Evolutionary conservation across 2,888 invertebrate species (phyloP).

Genomic region (Chromoteleia sp.): DNA sequence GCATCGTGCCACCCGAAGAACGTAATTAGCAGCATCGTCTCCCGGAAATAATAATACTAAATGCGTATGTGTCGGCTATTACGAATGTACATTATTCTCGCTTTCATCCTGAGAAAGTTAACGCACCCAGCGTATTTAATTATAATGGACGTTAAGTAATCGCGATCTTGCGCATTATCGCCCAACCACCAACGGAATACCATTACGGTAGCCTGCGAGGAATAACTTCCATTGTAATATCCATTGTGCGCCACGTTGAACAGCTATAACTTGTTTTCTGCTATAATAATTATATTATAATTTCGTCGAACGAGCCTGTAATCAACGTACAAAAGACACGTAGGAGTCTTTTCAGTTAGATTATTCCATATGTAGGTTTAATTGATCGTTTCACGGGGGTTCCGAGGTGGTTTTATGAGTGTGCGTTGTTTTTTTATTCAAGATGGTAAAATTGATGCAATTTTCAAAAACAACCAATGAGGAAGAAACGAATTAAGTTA

Average conservation of each 20-base stretch:
- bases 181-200: conserved; percentile 64
- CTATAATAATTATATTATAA: conserved; percentile 66
- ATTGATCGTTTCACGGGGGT: conserved; percentile 31
- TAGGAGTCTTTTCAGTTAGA: conserved; percentile 32
- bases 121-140: conserved; percentile 82
- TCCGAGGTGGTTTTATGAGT: neutral
- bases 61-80: conserved; percentile 73
- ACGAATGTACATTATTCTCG: conserved; percentile 79
- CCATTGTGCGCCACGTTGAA: conserved; percentile 51
- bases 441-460: neutral
- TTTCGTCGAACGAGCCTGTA: conserved; percentile 51
- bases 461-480: too few relatives aligned
- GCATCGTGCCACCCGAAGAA: conserved; percentile 68
- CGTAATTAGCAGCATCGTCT: conserved; percentile 72
- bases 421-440: neutral
- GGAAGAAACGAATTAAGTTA: too few relatives aligned
- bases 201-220: conserved; percentile 57
- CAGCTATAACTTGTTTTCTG: conserved; percentile 56
- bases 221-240: conserved; percentile 58
- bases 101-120: conserved; percentile 84
- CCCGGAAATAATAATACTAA: conserved; percentile 76
- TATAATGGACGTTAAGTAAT: conserved; percentile 84
- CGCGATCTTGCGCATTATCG: conserved; percentile 72
- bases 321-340: conserved; percentile 38
- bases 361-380: conserved; percentile 42